Base-by-base conservation (phyloP, 1,140 invertebrate genomes). In the Drosophila ananassae region DNA sequence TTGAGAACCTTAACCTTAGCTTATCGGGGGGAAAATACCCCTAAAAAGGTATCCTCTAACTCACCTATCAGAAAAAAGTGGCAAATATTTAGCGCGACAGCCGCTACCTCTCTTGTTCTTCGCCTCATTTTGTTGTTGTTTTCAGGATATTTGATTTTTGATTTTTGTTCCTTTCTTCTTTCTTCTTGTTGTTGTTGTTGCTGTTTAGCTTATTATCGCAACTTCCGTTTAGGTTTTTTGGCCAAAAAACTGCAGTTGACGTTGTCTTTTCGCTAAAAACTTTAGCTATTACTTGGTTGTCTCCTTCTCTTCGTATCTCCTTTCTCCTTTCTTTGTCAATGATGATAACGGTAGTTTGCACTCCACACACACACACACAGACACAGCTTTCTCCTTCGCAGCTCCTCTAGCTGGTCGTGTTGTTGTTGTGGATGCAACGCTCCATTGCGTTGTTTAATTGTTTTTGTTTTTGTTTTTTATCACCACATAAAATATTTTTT, bases 11-110 rank as follows among this genome's bases (percentile, higher is more conserved):
- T 25, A 25, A 25, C 6, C 9, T 28, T 21, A 5, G 0, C 22
- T 34, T 59, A 59, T 64, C 41, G 8, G n/a, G 1, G 39, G 21
- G n/a, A 5, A 57, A 57, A 58, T 17, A n/a, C 13, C 17, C 32
- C 1, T n/a, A 3, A 52, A 39, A 7, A 28, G 12, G 22, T n/a
- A 17, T 1, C 17, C 17, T 1, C 17, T 39, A 55, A 79, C 82
- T 87, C 60, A 87, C 85, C 85, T 75, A 90, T 90, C 51, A 79
- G 52, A 77, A 77, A 68, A 58, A 85, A 79, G 73, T 76, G 78
- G 61, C 85, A 82, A 66, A 63, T 47, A 47, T 46, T 77, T 62
- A 66, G 37, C 64, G 55, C 10, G 41, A 34, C 46, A 52, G 39
- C 60, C 34, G 21, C 44, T 39, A 41, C 44, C 44, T 44, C 47